Evolutionary conservation across 2,797 vertebrate species (phyloP).

Genomic region (Tadarida brasiliensis): DNA sequence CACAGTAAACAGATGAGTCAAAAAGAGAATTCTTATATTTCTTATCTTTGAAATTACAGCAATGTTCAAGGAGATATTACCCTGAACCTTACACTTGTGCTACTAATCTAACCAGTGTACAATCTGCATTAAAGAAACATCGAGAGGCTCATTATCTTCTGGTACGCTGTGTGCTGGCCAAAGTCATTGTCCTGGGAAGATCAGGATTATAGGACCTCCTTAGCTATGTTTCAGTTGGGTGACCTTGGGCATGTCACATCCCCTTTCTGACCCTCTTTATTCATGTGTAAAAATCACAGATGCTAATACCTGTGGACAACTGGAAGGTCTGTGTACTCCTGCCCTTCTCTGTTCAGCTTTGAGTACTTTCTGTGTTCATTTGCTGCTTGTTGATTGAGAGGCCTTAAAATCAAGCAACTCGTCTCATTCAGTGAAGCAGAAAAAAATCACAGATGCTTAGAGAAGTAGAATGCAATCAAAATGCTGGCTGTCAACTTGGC

Average conservation of each 20-base stretch:
- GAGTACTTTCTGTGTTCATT: constrained; percentile 40
- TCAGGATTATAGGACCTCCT: background rate
- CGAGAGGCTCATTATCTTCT: background rate
- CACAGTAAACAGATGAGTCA: background rate
- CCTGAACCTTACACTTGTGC: background rate
- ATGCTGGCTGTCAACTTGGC: constrained; percentile 37
- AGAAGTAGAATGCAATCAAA: background rate
- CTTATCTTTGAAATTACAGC: background rate
- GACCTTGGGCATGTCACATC: background rate
- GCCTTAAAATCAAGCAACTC: constrained; percentile 57
- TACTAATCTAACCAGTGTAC: background rate
- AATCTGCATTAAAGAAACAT: constrained; percentile 12
- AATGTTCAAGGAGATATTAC: background rate
- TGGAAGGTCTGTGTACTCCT: background rate
- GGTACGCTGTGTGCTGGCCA: background rate
- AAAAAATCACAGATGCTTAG: background rate
- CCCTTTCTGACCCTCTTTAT: background rate
- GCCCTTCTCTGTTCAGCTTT: background rate
- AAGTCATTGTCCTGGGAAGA: background rate
- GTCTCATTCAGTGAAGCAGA: constrained; percentile 60
- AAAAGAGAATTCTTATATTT: background rate
- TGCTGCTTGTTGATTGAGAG: constrained; percentile 3
- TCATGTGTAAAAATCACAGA: background rate
- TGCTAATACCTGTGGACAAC: background rate
- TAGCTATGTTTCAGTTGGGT: background rate